phyloP scores from a whole-genome alignment of 2,888 invertebrate species.

The Amphiduros pacificus region DNA sequence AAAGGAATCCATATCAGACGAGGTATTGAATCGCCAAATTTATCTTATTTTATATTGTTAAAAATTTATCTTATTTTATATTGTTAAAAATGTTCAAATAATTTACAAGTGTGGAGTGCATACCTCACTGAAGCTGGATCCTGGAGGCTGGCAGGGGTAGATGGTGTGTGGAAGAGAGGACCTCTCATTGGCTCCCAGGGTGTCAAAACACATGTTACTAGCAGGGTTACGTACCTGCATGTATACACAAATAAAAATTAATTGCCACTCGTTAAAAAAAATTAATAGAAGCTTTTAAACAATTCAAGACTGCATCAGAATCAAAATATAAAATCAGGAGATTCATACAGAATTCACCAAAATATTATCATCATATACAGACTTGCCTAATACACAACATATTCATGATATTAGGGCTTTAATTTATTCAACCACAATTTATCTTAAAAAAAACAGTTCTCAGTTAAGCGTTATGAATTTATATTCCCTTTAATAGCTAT shows the following conservation, averaged over 20 bases:
- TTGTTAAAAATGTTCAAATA: neutral
- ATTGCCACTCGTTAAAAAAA: too few relatives aligned
- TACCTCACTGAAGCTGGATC: neutral
- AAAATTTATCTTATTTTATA: neutral
- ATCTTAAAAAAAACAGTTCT: too few relatives aligned
- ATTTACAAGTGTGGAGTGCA: neutral
- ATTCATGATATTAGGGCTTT: neutral
- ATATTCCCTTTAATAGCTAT: too few relatives aligned
- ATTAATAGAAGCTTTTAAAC: too few relatives aligned
- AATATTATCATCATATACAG: neutral
- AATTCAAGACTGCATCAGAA: too few relatives aligned
- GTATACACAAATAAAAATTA: too few relatives aligned
- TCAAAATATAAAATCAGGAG: neutral
- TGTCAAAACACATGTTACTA: constrained; percentile 53
- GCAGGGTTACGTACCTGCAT: constrained; percentile 50
- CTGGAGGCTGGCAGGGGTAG: constrained; percentile 44
- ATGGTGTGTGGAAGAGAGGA: constrained; percentile 45
- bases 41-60: neutral
- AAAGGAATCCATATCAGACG: neutral
- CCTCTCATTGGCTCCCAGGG: constrained; percentile 54
- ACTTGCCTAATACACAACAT: too few relatives aligned
- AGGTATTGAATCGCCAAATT: neutral
- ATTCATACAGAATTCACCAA: neutral
- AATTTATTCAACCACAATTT: neutral
- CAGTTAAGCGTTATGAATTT: too few relatives aligned